phyloP scores from a whole-genome alignment of 1,140 invertebrate species.

The Aphaenogaster rudis region DNA sequence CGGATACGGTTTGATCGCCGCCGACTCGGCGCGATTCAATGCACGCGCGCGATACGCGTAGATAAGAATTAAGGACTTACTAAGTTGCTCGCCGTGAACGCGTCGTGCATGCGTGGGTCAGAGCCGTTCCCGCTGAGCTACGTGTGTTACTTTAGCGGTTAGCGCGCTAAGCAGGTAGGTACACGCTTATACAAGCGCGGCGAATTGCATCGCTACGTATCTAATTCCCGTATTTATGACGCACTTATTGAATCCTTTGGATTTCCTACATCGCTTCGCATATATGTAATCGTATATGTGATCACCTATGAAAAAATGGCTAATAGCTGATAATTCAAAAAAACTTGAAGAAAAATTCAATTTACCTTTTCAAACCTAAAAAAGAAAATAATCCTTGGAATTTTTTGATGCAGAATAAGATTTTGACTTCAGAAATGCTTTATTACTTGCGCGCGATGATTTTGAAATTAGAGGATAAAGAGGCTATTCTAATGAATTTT shows the following conservation, averaged over 20 bases:
- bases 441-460: not conserved
- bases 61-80: conserved; percentile 80
- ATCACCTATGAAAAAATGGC: not conserved
- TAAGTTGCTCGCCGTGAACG: conserved; percentile 73
- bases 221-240: conserved; percentile 73
- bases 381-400: not conserved
- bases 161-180: conserved; percentile 44
- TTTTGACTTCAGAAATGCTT: not conserved
- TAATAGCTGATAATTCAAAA: conserved; percentile 5
- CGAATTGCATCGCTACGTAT: conserved; percentile 68
- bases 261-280: not conserved
- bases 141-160: conserved; percentile 65
- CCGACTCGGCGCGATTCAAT: conserved; percentile 64
- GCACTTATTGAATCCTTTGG: conserved; percentile 67
- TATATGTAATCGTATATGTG: not conserved
- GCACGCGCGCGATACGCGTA: conserved; percentile 76
- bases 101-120: conserved; percentile 51
- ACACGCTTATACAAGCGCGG: conserved; percentile 51
- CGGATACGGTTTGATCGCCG: conserved; percentile 60
- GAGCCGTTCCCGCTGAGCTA: conserved; percentile 51
- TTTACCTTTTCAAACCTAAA: not conserved
- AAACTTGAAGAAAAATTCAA: conserved; percentile 11
- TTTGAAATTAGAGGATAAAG: not conserved
- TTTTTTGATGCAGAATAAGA: not conserved
- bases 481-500: not conserved